Evolutionary conservation across 30 jellyfish, hydroid and myxozoan species (phyloP).

Genomic region (Aurelia aurita): DNA sequence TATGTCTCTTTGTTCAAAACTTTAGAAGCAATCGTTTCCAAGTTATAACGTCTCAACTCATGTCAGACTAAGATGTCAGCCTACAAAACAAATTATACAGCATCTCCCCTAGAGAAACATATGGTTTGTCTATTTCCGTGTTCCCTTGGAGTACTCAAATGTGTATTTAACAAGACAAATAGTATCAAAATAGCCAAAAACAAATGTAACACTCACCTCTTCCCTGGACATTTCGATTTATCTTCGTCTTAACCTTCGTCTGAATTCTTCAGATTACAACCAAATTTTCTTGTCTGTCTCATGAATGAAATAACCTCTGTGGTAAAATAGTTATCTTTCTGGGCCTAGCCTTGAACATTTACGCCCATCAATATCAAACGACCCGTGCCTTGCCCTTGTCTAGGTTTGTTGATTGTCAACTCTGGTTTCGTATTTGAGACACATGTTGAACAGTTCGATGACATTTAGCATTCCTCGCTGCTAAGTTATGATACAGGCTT

Average conservation of each 20-base stretch:
- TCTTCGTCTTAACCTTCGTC: neutral
- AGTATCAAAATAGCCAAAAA: neutral
- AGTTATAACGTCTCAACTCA: no score
- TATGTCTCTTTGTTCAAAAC: no score
- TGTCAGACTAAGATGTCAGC: no score
- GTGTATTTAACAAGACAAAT: no score
- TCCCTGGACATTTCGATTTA: slow-evolving; percentile 2
- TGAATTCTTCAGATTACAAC: neutral
- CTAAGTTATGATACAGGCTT: no score
- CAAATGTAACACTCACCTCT: slow-evolving; percentile 33
- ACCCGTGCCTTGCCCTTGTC: slow-evolving; percentile 16
- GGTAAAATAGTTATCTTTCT: slow-evolving; percentile 8
- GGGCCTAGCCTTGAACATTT: slow-evolving; percentile 11
- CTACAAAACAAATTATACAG: no score
- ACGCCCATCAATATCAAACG: slow-evolving; percentile 37
- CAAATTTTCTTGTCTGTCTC: slow-evolving; percentile 4
- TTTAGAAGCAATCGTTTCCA: no score
- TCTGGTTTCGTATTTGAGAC: slow-evolving; percentile 29
- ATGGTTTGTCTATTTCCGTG: no score
- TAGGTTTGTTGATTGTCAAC: no score
- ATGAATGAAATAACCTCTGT: slow-evolving; percentile 1
- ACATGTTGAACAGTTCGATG: slow-evolving; percentile 12
- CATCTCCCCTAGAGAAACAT: no score
- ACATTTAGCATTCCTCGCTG: no score
- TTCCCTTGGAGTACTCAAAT: no score